Evolutionary conservation across 53 echinoderm and acorn worm genomes (phyloP).

Genomic region (Holothuria leucospilota): DNA sequence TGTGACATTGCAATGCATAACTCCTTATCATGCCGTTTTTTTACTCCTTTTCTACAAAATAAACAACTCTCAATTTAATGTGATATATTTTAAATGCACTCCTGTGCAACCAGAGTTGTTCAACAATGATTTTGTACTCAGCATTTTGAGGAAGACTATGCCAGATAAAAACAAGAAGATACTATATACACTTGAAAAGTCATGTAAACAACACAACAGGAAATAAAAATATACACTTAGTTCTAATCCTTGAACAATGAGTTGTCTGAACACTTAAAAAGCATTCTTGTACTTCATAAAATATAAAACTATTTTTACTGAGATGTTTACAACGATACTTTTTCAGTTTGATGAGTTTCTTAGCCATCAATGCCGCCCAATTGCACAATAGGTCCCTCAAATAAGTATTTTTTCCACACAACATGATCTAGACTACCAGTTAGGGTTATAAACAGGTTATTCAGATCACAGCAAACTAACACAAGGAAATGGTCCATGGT

Average conservation of each 20-base stretch:
- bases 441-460: neutral
- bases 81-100: too few relatives aligned
- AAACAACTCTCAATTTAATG: too few relatives aligned
- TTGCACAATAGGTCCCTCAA: constrained; percentile 34
- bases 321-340: neutral
- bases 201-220: neutral
- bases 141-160: constrained; percentile 5
- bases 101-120: too few relatives aligned
- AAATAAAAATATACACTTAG: constrained; percentile 20
- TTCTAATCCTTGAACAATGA: neutral
- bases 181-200: constrained; percentile 24
- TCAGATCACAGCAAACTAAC: constrained; percentile 39
- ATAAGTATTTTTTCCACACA: neutral
- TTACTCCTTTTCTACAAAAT: too few relatives aligned
- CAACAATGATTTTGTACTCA: neutral
- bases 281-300: constrained; percentile 11
- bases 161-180: constrained; percentile 22
- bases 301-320: constrained; percentile 4
- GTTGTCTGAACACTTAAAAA: constrained; percentile 9
- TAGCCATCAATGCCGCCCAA: constrained; percentile 2
- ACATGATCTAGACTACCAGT: constrained; percentile 2
- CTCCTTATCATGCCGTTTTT: too few relatives aligned
- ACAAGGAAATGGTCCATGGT: neutral
- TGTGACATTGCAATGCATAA: too few relatives aligned
- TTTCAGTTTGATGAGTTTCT: constrained; percentile 1